phyloP scores from a whole-genome alignment of 2,888 invertebrate genomes.

The Apamea sordens region DNA sequence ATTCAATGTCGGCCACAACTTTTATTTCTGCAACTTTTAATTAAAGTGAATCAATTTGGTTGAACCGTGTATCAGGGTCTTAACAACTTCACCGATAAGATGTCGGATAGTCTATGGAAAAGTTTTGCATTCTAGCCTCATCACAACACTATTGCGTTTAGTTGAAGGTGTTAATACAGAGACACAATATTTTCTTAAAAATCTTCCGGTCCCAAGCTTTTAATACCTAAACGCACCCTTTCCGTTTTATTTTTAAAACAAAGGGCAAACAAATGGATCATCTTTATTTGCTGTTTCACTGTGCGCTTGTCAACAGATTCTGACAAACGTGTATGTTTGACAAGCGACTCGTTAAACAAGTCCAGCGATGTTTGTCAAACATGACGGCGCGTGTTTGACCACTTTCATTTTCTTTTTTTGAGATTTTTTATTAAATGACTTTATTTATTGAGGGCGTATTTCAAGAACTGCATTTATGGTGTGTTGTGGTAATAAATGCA shows the following conservation, averaged over 20 bases:
- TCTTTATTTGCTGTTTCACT: conserved; percentile 57
- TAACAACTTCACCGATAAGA: neutral
- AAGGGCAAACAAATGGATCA: conserved; percentile 43
- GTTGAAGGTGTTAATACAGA: neutral
- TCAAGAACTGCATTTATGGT: neutral
- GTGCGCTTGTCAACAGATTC: conserved; percentile 41
- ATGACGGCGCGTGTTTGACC: conserved; percentile 17
- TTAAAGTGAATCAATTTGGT: neutral
- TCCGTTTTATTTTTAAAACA: conserved; percentile 34
- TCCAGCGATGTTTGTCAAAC: conserved; percentile 49
- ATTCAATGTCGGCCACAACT: neutral
- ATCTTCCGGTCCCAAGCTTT: neutral
- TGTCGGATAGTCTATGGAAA: neutral
- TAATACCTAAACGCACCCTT: conserved; percentile 2
- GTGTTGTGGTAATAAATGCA: neutral
- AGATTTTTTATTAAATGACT: neutral
- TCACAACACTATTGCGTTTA: neutral
- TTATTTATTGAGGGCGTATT: neutral
- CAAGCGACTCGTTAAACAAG: conserved; percentile 44
- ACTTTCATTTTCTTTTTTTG: conserved; percentile 52
- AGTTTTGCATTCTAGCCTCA: neutral
- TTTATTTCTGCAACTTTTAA: neutral
- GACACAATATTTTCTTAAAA: conserved; percentile 6
- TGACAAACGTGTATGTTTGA: conserved; percentile 48
- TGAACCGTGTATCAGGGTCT: neutral